Percentiles rank a stretch among this genome's conserved stretches.
Conservation (phyloP, 2,888 invertebrate genomes). For the Apodemia mormo region DNA sequence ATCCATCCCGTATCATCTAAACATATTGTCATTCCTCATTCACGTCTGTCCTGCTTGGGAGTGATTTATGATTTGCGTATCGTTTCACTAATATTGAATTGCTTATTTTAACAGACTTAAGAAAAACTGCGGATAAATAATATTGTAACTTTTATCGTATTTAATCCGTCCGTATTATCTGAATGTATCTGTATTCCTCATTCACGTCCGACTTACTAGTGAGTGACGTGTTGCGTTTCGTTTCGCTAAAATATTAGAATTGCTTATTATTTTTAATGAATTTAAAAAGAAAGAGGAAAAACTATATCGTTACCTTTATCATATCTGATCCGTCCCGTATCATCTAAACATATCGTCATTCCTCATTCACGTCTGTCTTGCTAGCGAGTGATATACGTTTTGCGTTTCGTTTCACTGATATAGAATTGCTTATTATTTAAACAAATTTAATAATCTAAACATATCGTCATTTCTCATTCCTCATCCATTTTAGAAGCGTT, state of each 20-base stretch:
- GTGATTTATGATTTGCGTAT: not conserved
- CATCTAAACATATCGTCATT: conserved; percentile 40
- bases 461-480: too few species aligned
- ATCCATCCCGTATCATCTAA: conserved; percentile 28
- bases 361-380: conserved; percentile 48
- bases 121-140: too few species aligned
- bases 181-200: too few species aligned
- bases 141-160: not conserved
- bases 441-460: too few species aligned
- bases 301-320: not conserved
- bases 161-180: conserved; percentile 28
- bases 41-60: too few species aligned
- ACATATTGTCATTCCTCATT: too few species aligned
- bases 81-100: not conserved
- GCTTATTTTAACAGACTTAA: not conserved
- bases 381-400: conserved; percentile 43
- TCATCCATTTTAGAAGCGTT: too few species aligned
- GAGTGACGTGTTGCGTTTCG: not conserved
- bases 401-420: conserved; percentile 36
- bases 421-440: conserved; percentile 40
- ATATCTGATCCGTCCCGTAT: conserved; percentile 26
- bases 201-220: too few species aligned
- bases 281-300: conserved; percentile 18
- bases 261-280: conserved; percentile 25
- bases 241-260: not conserved